These are phyloP conservation scores for Nannobrachium achirus DNA, from an alignment of 2,113 vertebrate genomes.

Conservation along the genomic window DNA sequence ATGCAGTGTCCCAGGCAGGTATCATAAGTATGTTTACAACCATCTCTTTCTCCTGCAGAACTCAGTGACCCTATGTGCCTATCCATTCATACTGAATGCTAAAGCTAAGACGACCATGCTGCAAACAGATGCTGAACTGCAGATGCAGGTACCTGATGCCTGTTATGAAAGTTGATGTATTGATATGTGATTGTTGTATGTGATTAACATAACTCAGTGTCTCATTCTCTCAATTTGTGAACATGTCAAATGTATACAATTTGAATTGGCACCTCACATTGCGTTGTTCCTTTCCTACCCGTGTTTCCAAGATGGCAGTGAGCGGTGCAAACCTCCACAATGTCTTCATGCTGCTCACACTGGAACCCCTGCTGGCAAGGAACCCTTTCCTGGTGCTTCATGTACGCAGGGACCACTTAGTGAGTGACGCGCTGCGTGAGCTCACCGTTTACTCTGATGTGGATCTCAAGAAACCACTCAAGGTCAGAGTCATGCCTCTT, in stretches of 20 bases:
- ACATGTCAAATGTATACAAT: not conserved
- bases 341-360: conserved; percentile 95
- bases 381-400: conserved; percentile 96
- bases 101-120: conserved; percentile 98
- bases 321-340: conserved; percentile 97
- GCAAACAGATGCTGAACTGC: conserved; percentile 95
- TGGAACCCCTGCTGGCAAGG: conserved; percentile 93
- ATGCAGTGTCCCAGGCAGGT: too few relatives aligned
- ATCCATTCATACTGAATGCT: conserved; percentile 96
- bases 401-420: conserved; percentile 90
- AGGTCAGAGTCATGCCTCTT: conserved; percentile 82
- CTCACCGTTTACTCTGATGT: conserved; percentile 95
- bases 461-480: conserved; percentile 96
- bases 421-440: conserved; percentile 93
- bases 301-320: conserved; percentile 87
- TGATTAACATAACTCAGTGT: not conserved
- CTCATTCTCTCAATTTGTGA: not conserved
- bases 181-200: not conserved
- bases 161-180: not conserved
- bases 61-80: conserved; percentile 93
- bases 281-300: not conserved
- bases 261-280: not conserved
- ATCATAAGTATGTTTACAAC: not conserved
- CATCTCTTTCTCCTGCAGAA: conserved; percentile 73
- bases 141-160: conserved; percentile 90